A percentile compares a stretch with the other conserved stretches of the same genome.
Evolutionary conservation across 30 jellyfish, hydroid and myxozoan species (phyloP).

Genomic region (Clytia hemisphaerica): DNA sequence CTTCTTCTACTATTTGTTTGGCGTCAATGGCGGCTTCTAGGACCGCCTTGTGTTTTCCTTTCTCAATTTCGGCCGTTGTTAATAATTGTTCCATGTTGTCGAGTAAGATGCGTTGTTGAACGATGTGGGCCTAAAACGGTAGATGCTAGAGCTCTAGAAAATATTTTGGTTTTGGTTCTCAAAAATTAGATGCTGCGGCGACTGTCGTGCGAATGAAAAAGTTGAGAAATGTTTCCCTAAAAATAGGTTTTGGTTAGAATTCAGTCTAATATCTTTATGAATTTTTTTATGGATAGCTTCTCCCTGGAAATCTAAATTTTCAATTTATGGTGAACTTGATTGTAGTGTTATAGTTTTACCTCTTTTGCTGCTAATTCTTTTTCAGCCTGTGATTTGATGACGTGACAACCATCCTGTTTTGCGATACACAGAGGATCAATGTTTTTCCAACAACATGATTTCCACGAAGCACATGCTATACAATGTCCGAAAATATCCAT

Average conservation of each 20-base stretch:
- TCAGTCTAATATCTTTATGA: too few relatives aligned
- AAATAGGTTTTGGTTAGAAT: too few relatives aligned
- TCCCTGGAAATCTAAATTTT: background rate
- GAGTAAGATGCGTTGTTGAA: conserved; percentile 66
- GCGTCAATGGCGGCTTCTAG: conserved; percentile 99
- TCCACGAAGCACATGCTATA: conserved; percentile 92
- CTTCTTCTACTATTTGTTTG: conserved; percentile 83
- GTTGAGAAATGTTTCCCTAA: too few relatives aligned
- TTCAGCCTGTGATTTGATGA: conserved; percentile 83
- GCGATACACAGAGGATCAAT: conserved; percentile 93
- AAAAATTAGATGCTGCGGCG: too few relatives aligned
- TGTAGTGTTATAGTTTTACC: conserved; percentile 15
- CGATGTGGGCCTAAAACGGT: conserved; percentile 68
- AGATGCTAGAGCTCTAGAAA: too few relatives aligned
- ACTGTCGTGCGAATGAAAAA: too few relatives aligned
- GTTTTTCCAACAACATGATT: conserved; percentile 93
- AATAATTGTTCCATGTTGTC: conserved; percentile 71
- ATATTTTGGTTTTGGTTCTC: too few relatives aligned
- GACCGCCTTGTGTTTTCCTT: conserved; percentile 98
- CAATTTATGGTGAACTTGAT: background rate
- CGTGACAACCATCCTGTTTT: conserved; percentile 96
- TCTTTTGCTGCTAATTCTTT: conserved; percentile 54
- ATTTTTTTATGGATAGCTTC: too few relatives aligned
- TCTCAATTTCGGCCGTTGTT: conserved; percentile 72
- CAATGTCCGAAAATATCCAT: conserved; percentile 97